A percentile compares a stretch with the other conserved stretches of the same genome.
These are phyloP conservation scores for Heliangelus exortis DNA, from an alignment of 2,797 vertebrate species.

Conservation along the genomic window DNA sequence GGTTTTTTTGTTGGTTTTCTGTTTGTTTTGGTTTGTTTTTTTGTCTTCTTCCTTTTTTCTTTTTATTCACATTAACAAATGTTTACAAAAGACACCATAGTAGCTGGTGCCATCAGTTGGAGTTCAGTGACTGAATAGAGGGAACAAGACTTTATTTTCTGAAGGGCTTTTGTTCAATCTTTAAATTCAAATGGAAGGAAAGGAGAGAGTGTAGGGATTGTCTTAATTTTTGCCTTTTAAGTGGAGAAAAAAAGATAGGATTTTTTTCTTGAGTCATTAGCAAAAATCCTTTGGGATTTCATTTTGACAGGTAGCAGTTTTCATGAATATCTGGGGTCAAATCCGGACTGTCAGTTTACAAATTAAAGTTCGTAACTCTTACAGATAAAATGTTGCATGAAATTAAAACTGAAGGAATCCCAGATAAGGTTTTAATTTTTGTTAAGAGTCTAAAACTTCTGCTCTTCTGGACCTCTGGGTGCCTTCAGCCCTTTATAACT, in stretches of 20 bases:
- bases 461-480: not conserved
- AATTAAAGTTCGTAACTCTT: not conserved
- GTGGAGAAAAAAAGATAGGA: not conserved
- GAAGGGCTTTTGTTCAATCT: not conserved
- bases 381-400: not conserved
- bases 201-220: not conserved
- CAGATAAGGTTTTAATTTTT: not conserved
- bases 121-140: slow-evolving; percentile 19
- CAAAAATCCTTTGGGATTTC: not conserved
- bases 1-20: fast-evolving
- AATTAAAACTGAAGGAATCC: not conserved
- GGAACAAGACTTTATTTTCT: not conserved
- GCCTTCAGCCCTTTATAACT: slow-evolving; percentile 5
- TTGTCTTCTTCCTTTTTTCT: not conserved
- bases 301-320: not conserved
- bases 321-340: not conserved
- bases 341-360: not conserved
- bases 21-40: too few relatives aligned
- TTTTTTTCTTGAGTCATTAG: not conserved
- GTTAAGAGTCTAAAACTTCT: not conserved
- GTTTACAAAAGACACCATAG: slow-evolving; percentile 51
- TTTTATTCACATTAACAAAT: not conserved
- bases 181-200: not conserved
- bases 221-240: slow-evolving; percentile 24
- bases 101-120: slow-evolving; percentile 11